A percentile compares a stretch with the other conserved stretches of the same genome.
phyloP scores from a whole-genome alignment of 2,888 invertebrate genomes.

The Drosophila quinaria region DNA sequence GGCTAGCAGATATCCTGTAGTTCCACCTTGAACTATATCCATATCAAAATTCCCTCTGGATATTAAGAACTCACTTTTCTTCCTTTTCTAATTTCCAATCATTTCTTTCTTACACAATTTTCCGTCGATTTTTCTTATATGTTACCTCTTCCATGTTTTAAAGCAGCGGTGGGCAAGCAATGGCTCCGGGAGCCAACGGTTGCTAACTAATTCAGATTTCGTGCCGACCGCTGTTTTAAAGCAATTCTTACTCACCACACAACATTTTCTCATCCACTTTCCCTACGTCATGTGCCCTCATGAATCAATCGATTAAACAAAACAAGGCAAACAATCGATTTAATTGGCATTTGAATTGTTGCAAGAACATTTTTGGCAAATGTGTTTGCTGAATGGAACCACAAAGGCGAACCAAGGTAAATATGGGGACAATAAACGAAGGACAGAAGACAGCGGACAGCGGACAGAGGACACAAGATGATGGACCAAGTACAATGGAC shows the following conservation, averaged over 20 bases:
- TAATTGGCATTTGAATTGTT: slow-evolving; percentile 26
- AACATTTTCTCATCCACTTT: not conserved
- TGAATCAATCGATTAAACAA: slow-evolving; percentile 23
- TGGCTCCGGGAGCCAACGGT: too few species aligned
- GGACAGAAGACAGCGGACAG: not conserved
- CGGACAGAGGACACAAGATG: not conserved
- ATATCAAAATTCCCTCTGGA: not conserved
- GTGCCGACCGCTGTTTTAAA: too few species aligned
- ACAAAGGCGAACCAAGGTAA: slow-evolving; percentile 17
- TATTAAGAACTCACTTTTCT: not conserved
- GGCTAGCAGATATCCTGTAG: too few species aligned
- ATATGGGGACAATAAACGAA: slow-evolving; percentile 9
- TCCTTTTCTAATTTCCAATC: not conserved
- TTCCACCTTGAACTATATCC: too few species aligned
- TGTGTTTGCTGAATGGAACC: slow-evolving; percentile 16
- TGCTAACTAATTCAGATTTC: too few species aligned
- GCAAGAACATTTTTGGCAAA: slow-evolving; percentile 11
- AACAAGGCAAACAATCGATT: slow-evolving; percentile 22
- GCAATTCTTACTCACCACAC: not conserved
- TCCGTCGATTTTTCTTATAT: too few species aligned
- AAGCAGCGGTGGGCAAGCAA: too few species aligned
- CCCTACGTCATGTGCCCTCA: not conserved
- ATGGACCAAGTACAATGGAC: not conserved
- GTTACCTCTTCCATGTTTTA: not conserved
- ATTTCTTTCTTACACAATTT: not conserved